These are phyloP conservation scores for Sinohyriopsis cumingii DNA, from an alignment of 2,888 invertebrate species.

Conservation along the genomic window DNA sequence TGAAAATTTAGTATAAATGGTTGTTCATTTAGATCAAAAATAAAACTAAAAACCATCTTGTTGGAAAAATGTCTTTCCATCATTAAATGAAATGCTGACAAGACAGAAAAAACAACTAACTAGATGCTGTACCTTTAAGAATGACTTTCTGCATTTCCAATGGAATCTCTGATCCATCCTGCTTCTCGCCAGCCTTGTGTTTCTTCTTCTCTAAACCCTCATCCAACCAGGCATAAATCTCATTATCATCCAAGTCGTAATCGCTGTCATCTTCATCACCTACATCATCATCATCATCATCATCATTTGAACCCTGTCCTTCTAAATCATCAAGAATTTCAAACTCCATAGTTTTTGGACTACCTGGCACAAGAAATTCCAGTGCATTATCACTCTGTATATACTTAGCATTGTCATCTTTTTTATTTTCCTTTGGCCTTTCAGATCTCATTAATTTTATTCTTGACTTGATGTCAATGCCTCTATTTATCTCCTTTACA, in stretches of 20 bases:
- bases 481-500: neutral
- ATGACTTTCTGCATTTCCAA: conserved; percentile 48
- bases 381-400: neutral
- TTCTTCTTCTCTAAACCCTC: conserved; percentile 51
- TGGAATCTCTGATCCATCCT: conserved; percentile 16
- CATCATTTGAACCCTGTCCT: conserved; percentile 15
- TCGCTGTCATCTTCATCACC: conserved; percentile 36
- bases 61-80: no score
- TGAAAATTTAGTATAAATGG: no score
- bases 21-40: no score
- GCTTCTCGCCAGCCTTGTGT: conserved; percentile 15
- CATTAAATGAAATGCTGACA: no score
- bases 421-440: neutral
- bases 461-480: neutral
- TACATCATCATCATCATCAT: conserved; percentile 30
- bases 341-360: conserved; percentile 23
- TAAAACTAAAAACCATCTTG: no score
- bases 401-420: neutral
- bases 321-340: conserved; percentile 52
- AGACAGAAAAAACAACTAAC: neutral
- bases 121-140: conserved; percentile 46
- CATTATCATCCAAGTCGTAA: conserved; percentile 54
- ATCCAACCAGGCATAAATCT: conserved; percentile 58
- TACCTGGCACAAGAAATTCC: conserved; percentile 3
- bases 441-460: neutral